Evolutionary conservation across 2,888 invertebrate genomes (phyloP), one percentile per base, ranked within the genome.

Genomic region (Rhodophaea formosa): DNA sequence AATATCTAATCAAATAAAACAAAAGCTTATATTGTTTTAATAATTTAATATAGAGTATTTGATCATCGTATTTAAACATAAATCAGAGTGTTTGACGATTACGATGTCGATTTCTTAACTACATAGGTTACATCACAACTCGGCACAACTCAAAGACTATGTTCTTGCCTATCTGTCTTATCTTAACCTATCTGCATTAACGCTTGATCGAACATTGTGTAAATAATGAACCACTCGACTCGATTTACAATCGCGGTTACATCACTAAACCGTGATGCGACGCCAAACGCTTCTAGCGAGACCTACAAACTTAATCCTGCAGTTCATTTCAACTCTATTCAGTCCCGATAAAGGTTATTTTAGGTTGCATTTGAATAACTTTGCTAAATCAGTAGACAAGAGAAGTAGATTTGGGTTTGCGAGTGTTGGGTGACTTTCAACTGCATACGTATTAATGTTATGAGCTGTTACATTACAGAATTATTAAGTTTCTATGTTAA

Each of bases 211-310:
- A 69, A 71, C 71, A 69, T 67, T 65, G 69, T 78, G 76, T 75
- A 79, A 81, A 78, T 55, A 55, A 85, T 79, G 71, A 77, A 74
- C 43, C 59, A 62, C 69, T 74, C 73, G 74, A 80, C 77, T 80
- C 70, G 68, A 79, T 80, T 74, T 77, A 72, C 67, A 69, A 75
- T 79, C 77, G 78, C 70, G 61, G 67, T 70, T 63, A 65, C 84
- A 75, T 66, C 84, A 80, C 84, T 84, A 82, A 80, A 79, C 76
- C 68, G 63, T 67, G 72, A 72, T 69, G 65, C 72, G 69, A 74
- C 66, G 62, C 70, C 74, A 67, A 77, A 78, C 72, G 75, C 75
- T 69, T 72, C 67, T 69, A 65, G 44, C 43, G 64, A 60, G 62
- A 64, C 64, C 57, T 64, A 65, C 69, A 74, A 70, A 66, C 7